These are phyloP conservation scores for Teleogryllus oceanicus DNA, from an alignment of 2,888 invertebrate genomes.

Conservation along the genomic window DNA sequence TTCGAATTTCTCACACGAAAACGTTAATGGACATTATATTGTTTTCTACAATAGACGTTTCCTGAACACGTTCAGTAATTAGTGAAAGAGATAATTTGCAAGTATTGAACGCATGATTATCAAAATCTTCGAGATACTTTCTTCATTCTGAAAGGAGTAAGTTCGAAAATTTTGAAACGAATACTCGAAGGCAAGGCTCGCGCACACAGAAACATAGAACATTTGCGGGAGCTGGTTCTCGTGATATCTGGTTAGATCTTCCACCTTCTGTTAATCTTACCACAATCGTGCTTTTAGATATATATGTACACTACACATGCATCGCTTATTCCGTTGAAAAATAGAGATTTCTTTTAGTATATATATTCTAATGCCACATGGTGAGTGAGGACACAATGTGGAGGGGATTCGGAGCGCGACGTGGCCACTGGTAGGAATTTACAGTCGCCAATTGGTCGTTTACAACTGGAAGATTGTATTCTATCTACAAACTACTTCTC, in stretches of 20 bases:
- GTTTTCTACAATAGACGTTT: not conserved
- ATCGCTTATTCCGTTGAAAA: not conserved
- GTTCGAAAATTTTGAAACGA: not conserved
- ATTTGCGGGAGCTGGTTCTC: not conserved
- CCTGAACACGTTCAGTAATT: not conserved
- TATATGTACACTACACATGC: conserved; percentile 18
- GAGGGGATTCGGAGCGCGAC: not conserved
- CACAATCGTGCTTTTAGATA: not conserved
- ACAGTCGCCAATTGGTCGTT: conserved; percentile 2
- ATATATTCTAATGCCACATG: conserved; percentile 5
- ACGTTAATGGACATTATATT: not conserved
- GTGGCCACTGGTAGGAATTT: not conserved
- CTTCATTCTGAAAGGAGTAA: not conserved
- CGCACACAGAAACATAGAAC: not conserved
- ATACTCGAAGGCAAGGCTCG: not conserved
- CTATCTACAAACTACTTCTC: not conserved
- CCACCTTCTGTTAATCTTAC: not conserved
- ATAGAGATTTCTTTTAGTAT: not conserved
- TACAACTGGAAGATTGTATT: not conserved
- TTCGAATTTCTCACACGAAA: not conserved
- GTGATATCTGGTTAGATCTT: not conserved
- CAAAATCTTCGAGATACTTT: too few species aligned
- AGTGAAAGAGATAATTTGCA: not conserved
- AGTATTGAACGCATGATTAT: too few species aligned
- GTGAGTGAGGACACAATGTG: not conserved